Percentiles rank a stretch among this genome's conserved stretches.
phyloP scores from a whole-genome alignment of 2,888 invertebrate genomes.

The Drosophila paramelanica region DNA sequence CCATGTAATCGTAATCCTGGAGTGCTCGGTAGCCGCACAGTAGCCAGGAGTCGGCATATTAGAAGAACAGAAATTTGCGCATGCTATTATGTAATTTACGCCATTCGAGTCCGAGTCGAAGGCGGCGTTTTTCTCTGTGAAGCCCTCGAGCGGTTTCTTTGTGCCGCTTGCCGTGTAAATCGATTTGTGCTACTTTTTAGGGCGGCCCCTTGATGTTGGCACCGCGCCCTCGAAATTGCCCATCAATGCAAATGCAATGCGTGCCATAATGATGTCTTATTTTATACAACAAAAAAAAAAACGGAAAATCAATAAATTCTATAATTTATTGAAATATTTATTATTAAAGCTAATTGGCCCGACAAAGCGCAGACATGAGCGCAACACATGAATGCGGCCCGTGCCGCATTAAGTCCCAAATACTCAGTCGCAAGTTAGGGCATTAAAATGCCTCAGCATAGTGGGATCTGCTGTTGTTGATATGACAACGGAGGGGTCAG shows the following conservation, averaged over 20 bases:
- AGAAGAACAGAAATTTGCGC: constrained; percentile 57
- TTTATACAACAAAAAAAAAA: constrained; percentile 8
- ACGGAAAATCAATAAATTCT: constrained; percentile 26
- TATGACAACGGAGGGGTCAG: constrained; percentile 22
- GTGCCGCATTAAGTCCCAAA: constrained; percentile 38
- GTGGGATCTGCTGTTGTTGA: constrained; percentile 33
- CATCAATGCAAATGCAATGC: constrained; percentile 68
- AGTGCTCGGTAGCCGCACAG: constrained; percentile 51
- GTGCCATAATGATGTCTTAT: constrained; percentile 37
- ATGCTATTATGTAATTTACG: constrained; percentile 79
- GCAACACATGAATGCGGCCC: constrained; percentile 30
- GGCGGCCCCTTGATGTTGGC: constrained; percentile 60
- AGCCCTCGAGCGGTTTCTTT: constrained; percentile 43
- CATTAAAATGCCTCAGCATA: constrained; percentile 74
- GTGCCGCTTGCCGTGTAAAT: constrained; percentile 63
- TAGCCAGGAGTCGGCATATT: constrained; percentile 39
- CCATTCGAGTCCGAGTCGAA: constrained; percentile 34
- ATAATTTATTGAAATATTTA: constrained; percentile 71
- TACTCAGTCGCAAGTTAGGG: neutral
- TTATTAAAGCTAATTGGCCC: constrained; percentile 75
- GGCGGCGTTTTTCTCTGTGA: constrained; percentile 36
- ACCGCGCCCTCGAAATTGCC: constrained; percentile 37
- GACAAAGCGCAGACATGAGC: constrained; percentile 40
- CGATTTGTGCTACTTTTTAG: constrained; percentile 74
- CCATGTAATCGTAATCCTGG: constrained; percentile 63